These are phyloP conservation scores for Bombus confusus DNA, from an alignment of 1,140 invertebrate species.

Conservation along the genomic window DNA sequence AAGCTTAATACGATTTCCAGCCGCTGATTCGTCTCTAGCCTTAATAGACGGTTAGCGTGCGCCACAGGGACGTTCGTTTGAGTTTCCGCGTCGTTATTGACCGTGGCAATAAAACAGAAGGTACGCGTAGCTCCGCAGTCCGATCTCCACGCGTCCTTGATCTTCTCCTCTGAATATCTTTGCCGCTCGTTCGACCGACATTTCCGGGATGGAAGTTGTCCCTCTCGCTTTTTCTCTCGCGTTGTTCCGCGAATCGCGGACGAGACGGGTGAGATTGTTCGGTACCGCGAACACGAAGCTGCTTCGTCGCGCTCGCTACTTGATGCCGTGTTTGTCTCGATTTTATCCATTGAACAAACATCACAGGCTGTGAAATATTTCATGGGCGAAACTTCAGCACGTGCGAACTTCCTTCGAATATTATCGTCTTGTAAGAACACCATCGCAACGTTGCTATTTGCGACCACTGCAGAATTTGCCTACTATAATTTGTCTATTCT, in stretches of 20 bases:
- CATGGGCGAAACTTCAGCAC: too few species aligned
- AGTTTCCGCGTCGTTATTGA: conserved; percentile 29
- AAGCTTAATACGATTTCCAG: conserved; percentile 4
- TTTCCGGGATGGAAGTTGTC: neutral
- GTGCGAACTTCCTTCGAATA: too few species aligned
- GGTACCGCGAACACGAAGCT: too few species aligned
- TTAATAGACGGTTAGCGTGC: neutral
- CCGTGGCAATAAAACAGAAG: conserved; percentile 18
- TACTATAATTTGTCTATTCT: too few species aligned
- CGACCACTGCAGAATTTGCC: too few species aligned
- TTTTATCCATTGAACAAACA: too few species aligned
- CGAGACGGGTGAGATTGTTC: neutral
- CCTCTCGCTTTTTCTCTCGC: neutral
- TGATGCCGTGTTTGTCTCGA: too few species aligned
- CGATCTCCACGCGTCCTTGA: neutral
- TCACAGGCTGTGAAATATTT: too few species aligned
- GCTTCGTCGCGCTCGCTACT: too few species aligned
- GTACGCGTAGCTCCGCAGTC: neutral
- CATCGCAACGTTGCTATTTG: too few species aligned
- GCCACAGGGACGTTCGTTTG: neutral
- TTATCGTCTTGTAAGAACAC: too few species aligned
- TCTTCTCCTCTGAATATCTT: neutral
- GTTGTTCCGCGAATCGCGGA: neutral
- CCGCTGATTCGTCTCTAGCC: neutral
- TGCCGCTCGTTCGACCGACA: neutral